Base-by-base conservation (phyloP, 2,113 vertebrate genomes). In the Gavia stellata region DNA sequence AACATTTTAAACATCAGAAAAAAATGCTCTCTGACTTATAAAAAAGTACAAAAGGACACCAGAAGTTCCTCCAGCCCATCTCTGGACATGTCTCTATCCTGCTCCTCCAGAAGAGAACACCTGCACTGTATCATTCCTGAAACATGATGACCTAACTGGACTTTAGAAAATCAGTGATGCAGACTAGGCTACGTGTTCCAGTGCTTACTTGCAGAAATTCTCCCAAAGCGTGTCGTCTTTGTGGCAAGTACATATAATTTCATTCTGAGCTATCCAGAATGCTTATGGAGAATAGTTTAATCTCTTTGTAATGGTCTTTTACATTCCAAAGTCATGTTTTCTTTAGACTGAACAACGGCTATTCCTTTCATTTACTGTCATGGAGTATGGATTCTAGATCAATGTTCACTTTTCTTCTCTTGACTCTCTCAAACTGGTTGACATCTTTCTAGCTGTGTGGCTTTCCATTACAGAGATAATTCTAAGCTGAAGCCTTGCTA, bases 381-480 rank as follows among this genome's bases (percentile, higher is more conserved):
- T 24, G 49, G 20, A 66, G 24, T 45, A 42, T 2, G n/a, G 31
- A 34, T 75, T 65, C 49, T 58, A 65, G 67, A 70, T 61, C 36
- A 45, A 0, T 49, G 9, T 45, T 74, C 0, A 0, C 13, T 74
- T 18, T 74, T 86, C 18, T 63, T 45, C 65, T 71, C n/a, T 88
- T 50, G 44, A 25, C 55, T 47, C 10, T 47, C 20, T 83, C 59
- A 45, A 79, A 45, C 24, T 63, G 28, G 33, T 56, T 0, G 6
- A 66, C 16, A 42, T 42, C 25, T 56, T 73, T 55, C 44, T 87
- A 59, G 47, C n/a, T 53, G 12, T 59, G 6, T 38, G 34, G 6
- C 31, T 92, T 91, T 44, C 45, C 23, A 14, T 73, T 49, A 17
- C 1, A 12, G 19, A 63, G 19, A 16, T 53, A 71, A 90, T 88